phyloP scores from a whole-genome alignment of 2,888 invertebrate species.

The Eupithecia inturbata region DNA sequence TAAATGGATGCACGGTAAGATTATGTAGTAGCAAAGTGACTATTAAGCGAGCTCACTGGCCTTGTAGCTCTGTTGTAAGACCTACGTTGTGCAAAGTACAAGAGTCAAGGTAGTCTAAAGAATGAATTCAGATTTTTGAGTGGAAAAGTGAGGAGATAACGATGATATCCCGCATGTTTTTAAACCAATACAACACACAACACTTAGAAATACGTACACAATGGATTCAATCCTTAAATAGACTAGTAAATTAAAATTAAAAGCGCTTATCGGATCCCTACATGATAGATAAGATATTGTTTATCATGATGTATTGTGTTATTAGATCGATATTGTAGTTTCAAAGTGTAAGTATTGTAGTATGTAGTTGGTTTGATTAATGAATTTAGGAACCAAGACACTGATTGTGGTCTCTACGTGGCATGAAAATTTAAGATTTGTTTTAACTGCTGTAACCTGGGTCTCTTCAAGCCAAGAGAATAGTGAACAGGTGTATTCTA shows the following conservation, averaged over 20 bases:
- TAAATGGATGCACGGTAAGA: not conserved
- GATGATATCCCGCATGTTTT: not conserved
- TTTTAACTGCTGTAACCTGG: not conserved
- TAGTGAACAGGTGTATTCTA: not conserved
- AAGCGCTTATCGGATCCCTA: not conserved
- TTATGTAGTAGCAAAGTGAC: not conserved
- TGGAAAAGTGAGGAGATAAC: not conserved
- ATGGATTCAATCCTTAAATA: not conserved
- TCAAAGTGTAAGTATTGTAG: not conserved
- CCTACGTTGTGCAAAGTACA: not conserved
- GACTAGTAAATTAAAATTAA: not conserved
- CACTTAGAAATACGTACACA: not conserved
- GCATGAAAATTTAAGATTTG: not conserved
- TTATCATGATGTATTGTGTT: conserved; percentile 2
- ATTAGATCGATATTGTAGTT: not conserved
- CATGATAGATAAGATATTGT: not conserved
- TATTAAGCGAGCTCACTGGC: conserved; percentile 1
- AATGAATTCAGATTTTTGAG: not conserved
- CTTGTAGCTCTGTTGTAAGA: not conserved
- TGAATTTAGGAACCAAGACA: not conserved
- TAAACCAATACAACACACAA: not conserved
- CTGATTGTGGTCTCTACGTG: not conserved
- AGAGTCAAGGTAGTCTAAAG: not conserved
- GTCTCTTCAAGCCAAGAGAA: too few relatives aligned
- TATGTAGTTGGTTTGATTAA: not conserved